phyloP scores from a whole-genome alignment of 2,888 invertebrate species.

The Aspidiotus destructor region DNA sequence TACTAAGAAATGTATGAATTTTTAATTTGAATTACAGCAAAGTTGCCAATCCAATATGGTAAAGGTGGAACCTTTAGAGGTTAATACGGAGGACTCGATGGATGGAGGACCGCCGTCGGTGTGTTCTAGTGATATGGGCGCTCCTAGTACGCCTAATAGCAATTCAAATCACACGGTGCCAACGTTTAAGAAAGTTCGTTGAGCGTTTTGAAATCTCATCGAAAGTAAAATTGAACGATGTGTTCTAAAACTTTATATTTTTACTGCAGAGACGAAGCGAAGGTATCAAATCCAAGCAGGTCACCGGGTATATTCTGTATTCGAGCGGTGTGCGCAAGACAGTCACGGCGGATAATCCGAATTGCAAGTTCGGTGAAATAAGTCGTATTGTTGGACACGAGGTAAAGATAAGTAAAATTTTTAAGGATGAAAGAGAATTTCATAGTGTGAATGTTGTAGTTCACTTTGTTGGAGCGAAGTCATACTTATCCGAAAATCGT shows the following conservation, averaged over 20 bases:
- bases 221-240: background rate
- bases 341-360: conserved; percentile 88
- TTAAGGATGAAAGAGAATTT: background rate
- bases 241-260: conserved; percentile 1
- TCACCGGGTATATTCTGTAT: conserved; percentile 95
- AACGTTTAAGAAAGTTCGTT: conserved; percentile 19
- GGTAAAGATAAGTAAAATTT: conserved; percentile 42
- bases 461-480: too few relatives aligned
- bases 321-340: conserved; percentile 91
- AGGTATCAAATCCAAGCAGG: conserved; percentile 50
- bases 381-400: conserved; percentile 62
- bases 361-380: conserved; percentile 81
- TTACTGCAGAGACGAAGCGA: conserved; percentile 19
- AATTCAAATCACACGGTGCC: conserved; percentile 28
- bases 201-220: background rate
- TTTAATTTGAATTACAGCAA: conserved; percentile 7
- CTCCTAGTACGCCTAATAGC: conserved; percentile 44
- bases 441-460: too few relatives aligned
- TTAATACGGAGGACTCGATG: conserved; percentile 64
- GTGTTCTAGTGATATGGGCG: conserved; percentile 64
- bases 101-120: conserved; percentile 71
- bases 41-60: conserved; percentile 24
- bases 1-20: background rate
- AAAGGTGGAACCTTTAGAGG: conserved; percentile 38
- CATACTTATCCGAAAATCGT: too few relatives aligned